Base-by-base conservation (phyloP, 64 coral and sea anemone genomes). In the Porites lutea region DNA sequence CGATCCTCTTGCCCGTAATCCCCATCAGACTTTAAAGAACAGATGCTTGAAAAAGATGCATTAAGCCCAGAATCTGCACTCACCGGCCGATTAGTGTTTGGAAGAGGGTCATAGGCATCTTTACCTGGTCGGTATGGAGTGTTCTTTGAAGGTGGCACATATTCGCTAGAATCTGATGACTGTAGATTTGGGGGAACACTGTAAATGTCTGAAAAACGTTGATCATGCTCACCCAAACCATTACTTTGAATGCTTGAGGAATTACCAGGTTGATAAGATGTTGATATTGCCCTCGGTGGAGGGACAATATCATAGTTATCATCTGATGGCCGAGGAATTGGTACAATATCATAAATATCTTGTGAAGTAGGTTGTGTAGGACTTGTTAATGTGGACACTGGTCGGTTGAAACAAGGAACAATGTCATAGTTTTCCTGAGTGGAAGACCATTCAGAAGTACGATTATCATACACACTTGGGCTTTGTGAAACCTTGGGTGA, bases 301-400 rank as follows among this genome's bases (percentile, higher is more conserved):
- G 86, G 86, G 8, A 66, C 79, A 62, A 82, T 5, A 48, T 82
- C 79, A 60, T 82, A 82, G 61, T 66, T 82, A 16, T 76, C 65
- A 72, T 16, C 4, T 70, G 68, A 6, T 46, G 23, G 47, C 61
- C 72, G 53, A 4, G 75, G 60, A 18, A 54, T 4, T 59, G 88
- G 88, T 2, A 92, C 82, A 86, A 92, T 55, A 57, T 92, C 90
- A 86, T 92, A 92, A 22, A 51, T 12, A 16, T 92, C 90, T 48
- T 92, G 70, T 72, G 89, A 49, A 71, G 49, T 76, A 16, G 67
- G 85, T 74, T 88, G 70, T 4, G 45, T 54, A n/a, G 62, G 85
- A 53, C 85, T 71, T 53, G 85, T 18, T 88, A 44, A 44, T 12
- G 13, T 63, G 65, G 81, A 37, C 13, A 84, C 48, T 23, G 61